Base-by-base conservation (phyloP, 2,113 vertebrate species). In the Australoheros scitulus region DNA sequence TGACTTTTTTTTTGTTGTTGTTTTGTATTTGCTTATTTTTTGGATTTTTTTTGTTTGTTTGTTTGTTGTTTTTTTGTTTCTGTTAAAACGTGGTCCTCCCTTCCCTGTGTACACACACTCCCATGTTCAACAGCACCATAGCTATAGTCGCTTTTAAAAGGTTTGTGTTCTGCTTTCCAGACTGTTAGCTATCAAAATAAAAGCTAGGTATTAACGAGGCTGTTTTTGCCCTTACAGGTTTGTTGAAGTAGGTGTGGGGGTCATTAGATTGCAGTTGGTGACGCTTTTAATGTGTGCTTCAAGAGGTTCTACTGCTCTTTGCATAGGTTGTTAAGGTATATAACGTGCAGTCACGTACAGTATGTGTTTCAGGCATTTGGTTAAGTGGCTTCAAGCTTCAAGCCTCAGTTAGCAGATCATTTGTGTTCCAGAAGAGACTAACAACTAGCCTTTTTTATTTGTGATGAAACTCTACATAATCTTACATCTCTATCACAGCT, bases 141-240 rank as follows among this genome's bases (percentile, higher is more conserved):
- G 91, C 64, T 22, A 80, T 93, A 94, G 89, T 87, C 79, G 88
- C 78, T 90, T 87, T 82, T 88, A 36, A 75, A 52, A 84, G 79
- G 74, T 76, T 91, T 91, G 77, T 85, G 61, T 91, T 94, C 78
- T 90, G 82, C 77, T 91, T 93, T 90, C 83, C 83, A 92, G 77
- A 89, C 87, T 90, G 94, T 93, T 94, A 94, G 95, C 93, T 92
- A 58, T 93, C 79, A 87, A 92, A 85, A 89, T 94, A 95, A 94
- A 94, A 85, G 84, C 84, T 95, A 94, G 94, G 84, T 94, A 91
- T 94, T 94, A 94, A 94, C 92, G 89, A 59, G 77, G 92, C 88
- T 68, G 76, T 85, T 88, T 72, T 76, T 79, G 88, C 85, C 89
- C 88, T 84, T 85, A 82, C 78, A 76, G 81, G 87, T 92, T 91